Conservation (phyloP, 1,140 invertebrate species). For the Pseudomyrmex pallidus region DNA sequence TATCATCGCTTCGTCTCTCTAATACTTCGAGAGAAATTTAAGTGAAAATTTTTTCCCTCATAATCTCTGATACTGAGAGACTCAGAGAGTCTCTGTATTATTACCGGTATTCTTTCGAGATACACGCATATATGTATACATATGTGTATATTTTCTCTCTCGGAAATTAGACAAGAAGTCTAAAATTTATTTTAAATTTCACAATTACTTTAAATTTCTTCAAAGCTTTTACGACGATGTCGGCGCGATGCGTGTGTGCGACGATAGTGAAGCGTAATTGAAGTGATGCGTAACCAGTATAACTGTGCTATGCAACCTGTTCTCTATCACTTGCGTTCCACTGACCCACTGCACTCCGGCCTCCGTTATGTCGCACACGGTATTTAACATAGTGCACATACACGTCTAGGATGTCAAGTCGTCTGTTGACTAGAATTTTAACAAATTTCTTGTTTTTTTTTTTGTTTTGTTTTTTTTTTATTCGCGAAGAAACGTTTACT, state of each 20-base stretch:
- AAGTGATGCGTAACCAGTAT: slow-evolving; percentile 32
- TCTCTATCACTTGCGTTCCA: slow-evolving; percentile 50
- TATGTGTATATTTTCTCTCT: neutral
- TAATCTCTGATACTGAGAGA: no score
- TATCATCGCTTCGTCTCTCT: neutral
- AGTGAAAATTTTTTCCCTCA: neutral
- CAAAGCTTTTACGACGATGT: neutral
- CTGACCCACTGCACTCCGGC: slow-evolving; percentile 50
- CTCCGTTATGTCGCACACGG: slow-evolving; percentile 30
- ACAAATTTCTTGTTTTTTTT: neutral
- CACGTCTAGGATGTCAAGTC: neutral
- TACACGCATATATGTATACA: neutral
- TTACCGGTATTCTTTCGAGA: neutral
- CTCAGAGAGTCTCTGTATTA: neutral
- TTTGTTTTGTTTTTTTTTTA: no score
- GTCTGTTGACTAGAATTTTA: neutral
- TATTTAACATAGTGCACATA: slow-evolving; percentile 5
- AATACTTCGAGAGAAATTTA: neutral
- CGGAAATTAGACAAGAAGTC: neutral
- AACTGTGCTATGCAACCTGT: slow-evolving; percentile 45
- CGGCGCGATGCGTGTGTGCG: neutral
- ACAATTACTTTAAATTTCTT: neutral
- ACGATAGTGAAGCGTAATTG: slow-evolving; percentile 38
- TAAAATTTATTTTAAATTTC: slow-evolving; percentile 4
- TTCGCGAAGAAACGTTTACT: neutral